Percentiles rank a stretch among this genome's conserved stretches.
Conservation (phyloP, 2,113 vertebrate genomes). For the Pyxicephalus adspersus region DNA sequence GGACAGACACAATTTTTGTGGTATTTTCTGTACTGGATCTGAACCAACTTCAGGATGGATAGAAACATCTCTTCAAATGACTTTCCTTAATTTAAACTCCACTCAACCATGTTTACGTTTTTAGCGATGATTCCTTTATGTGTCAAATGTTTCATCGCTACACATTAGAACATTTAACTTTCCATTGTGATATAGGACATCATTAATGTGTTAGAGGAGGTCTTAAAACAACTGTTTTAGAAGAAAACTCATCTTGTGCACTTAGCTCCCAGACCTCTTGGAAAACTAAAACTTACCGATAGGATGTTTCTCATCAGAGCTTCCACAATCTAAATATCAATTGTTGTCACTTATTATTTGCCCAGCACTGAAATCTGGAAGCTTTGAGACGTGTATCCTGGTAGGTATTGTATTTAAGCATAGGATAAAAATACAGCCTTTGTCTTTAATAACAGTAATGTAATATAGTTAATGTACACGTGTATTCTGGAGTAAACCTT, state of each 20-base stretch:
- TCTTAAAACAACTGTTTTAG: not conserved
- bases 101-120: conserved; percentile 74
- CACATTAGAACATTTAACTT: conserved; percentile 3
- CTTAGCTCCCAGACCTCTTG: conserved; percentile 45
- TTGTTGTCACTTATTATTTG: conserved; percentile 40
- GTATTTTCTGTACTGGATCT: conserved; percentile 63
- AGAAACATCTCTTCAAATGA: conserved; percentile 56
- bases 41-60: conserved; percentile 60
- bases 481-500: conserved; percentile 26
- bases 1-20: conserved; percentile 26
- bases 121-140: conserved; percentile 63
- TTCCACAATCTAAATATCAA: conserved; percentile 16
- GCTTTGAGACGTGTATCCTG: conserved; percentile 34
- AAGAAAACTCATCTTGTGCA: conserved; percentile 34
- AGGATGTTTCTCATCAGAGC: not conserved
- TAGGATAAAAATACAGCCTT: conserved; percentile 21
- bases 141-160: conserved; percentile 72
- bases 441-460: conserved; percentile 33
- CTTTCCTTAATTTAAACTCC: conserved; percentile 68
- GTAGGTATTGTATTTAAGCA: conserved; percentile 52
- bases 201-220: conserved; percentile 40
- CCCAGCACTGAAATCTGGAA: conserved; percentile 29
- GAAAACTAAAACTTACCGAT: conserved; percentile 21
- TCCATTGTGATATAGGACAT: conserved; percentile 13
- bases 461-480: conserved; percentile 31